A percentile compares a stretch with the other conserved stretches of the same genome.
phyloP scores from a whole-genome alignment of 2,113 vertebrate genomes.

The Chaetodon trifascialis region DNA sequence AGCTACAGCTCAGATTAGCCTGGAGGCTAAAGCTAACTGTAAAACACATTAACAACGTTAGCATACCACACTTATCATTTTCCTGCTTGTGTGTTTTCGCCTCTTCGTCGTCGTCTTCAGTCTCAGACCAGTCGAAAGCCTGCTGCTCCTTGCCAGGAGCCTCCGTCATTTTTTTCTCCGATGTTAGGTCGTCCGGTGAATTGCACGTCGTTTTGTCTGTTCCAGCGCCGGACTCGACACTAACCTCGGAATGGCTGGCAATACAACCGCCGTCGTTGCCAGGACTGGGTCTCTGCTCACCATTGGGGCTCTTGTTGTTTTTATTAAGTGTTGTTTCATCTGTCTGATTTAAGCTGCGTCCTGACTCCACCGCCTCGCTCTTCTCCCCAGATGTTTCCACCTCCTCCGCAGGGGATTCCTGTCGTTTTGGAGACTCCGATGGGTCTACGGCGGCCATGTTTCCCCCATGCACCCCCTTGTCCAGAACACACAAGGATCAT shows the following conservation, averaged over 20 bases:
- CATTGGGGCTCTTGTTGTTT: neutral
- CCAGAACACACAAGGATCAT: constrained; percentile 61
- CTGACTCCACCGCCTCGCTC: constrained; percentile 23
- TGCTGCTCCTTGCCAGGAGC: constrained; percentile 40
- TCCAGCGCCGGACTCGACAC: constrained; percentile 61
- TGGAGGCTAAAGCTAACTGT: constrained; percentile 55
- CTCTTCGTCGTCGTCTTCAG: constrained; percentile 59
- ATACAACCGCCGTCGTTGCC: constrained; percentile 32
- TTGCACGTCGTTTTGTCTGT: constrained; percentile 63
- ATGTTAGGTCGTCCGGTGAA: constrained; percentile 48
- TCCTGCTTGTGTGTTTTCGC: constrained; percentile 17
- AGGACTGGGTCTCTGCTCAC: constrained; percentile 15
- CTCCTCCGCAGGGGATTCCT: constrained; percentile 62
- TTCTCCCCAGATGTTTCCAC: constrained; percentile 46
- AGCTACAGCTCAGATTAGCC: constrained; percentile 43
- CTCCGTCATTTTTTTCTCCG: constrained; percentile 62
- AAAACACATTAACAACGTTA: constrained; percentile 55
- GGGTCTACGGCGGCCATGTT: constrained; percentile 84
- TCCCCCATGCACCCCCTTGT: constrained; percentile 76
- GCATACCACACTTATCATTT: constrained; percentile 69
- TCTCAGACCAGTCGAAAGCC: constrained; percentile 68
- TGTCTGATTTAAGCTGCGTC: neutral
- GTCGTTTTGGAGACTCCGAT: constrained; percentile 68
- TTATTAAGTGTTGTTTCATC: constrained; percentile 14
- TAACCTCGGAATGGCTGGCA: constrained; percentile 68